Conservation (phyloP, 1,140 invertebrate species). For the Dryas iulia region DNA sequence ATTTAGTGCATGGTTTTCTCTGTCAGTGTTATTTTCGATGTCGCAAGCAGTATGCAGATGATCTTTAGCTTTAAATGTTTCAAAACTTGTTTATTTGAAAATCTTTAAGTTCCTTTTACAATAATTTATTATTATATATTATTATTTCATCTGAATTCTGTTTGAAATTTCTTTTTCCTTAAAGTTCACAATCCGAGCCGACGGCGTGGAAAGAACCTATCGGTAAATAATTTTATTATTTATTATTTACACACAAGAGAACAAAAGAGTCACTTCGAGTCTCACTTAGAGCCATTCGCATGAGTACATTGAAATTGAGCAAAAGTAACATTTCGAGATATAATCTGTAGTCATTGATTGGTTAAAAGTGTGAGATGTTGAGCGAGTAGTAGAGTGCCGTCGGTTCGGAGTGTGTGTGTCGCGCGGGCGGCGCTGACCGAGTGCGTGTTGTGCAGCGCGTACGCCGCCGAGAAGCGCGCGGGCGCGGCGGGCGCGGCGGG, state of each 20-base stretch:
- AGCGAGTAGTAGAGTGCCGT: not conserved
- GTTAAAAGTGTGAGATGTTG: not conserved
- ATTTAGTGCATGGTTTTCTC: conserved; percentile 17
- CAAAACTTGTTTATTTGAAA: conserved; percentile 2
- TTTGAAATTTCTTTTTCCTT: conserved; percentile 23
- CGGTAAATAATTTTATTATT: conserved; percentile 18
- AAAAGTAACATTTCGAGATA: not conserved
- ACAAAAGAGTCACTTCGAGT: not conserved
- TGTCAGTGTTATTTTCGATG: conserved; percentile 8
- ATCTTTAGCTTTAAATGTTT: conserved; percentile 14
- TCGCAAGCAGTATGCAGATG: conserved; percentile 24
- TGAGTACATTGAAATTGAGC: not conserved
- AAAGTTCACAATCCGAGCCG: conserved; percentile 22
- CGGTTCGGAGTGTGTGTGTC: conserved; percentile 33
- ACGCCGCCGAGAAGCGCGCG: conserved; percentile 62
- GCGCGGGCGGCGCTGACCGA: not conserved
- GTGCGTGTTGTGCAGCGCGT: conserved; percentile 48
- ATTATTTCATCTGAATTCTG: conserved; percentile 30
- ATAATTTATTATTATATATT: conserved; percentile 4
- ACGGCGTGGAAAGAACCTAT: conserved; percentile 16
- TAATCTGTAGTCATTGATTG: not conserved
- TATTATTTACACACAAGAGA: not conserved
- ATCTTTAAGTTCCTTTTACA: conserved; percentile 4
- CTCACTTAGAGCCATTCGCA: not conserved
- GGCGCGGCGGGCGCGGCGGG: conserved; percentile 51